Conservation (phyloP, 2,888 invertebrate genomes). For the Chaetogeoica ovagalla region DNA sequence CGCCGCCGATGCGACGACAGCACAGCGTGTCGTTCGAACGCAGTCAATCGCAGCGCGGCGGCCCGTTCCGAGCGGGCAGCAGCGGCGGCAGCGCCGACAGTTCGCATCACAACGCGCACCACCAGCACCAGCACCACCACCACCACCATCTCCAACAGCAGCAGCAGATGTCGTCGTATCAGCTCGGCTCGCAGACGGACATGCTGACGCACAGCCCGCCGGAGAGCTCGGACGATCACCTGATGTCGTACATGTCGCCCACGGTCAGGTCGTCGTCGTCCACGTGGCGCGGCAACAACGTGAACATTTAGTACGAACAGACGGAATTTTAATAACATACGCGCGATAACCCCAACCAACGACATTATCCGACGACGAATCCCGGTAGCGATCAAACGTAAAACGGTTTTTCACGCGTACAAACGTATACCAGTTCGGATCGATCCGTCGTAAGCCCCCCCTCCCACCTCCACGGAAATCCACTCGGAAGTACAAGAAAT, state of each 20-base stretch:
- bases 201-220: slow-evolving; percentile 57
- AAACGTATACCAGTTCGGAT: no score
- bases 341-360: background rate
- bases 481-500: no score
- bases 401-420: no score
- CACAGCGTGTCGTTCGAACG: slow-evolving; percentile 51
- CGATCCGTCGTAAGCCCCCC: no score
- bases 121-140: no score
- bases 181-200: slow-evolving; percentile 51
- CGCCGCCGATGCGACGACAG: slow-evolving; percentile 25
- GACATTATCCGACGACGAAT: no score
- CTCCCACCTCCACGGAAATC: no score
- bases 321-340: slow-evolving; percentile 28
- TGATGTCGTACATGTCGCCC: slow-evolving; percentile 51
- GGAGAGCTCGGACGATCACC: slow-evolving; percentile 60
- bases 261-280: slow-evolving; percentile 38
- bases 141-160: no score
- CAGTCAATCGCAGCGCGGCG: slow-evolving; percentile 16
- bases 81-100: background rate
- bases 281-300: slow-evolving; percentile 44
- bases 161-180: slow-evolving; percentile 19
- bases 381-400: no score
- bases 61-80: background rate
- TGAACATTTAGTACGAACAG: slow-evolving; percentile 43
- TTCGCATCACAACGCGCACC: slow-evolving; percentile 3